A percentile compares a stretch with the other conserved stretches of the same genome.
phyloP scores from a whole-genome alignment of 1,140 invertebrate genomes.

The Schlechtendalia chinensis region DNA sequence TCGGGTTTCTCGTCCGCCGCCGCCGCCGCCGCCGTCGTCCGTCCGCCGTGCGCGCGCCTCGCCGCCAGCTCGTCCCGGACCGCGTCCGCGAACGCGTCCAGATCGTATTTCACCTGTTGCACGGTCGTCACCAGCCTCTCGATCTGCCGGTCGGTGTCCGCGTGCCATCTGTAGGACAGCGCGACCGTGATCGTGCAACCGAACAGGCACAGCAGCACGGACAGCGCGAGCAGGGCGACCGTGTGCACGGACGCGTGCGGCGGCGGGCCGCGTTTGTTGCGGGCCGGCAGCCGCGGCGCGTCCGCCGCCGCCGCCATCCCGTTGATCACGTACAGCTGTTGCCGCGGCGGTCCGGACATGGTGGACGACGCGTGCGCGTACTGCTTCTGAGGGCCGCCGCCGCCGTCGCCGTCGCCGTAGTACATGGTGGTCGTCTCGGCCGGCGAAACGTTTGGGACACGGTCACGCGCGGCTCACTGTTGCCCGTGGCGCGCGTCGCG shows the following conservation, averaged over 20 bases:
- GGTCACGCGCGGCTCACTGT: too few species aligned
- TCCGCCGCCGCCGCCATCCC: background rate
- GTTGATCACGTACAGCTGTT: slow-evolving; percentile 9
- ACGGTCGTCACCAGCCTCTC: background rate
- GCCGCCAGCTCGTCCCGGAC: slow-evolving; percentile 2
- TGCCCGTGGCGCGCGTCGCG: too few species aligned
- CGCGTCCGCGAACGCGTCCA: slow-evolving; percentile 1
- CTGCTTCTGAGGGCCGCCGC: background rate
- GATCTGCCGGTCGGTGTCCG: slow-evolving; percentile 19
- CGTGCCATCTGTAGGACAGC: slow-evolving; percentile 25
- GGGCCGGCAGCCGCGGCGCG: background rate
- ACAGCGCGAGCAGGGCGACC: background rate
- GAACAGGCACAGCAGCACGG: slow-evolving; percentile 10
- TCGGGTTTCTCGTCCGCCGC: background rate
- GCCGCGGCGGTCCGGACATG: background rate
- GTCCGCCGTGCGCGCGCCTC: slow-evolving; percentile 20
- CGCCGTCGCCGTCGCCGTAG: background rate
- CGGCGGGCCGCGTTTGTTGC: background rate
- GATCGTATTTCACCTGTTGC: background rate
- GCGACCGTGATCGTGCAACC: slow-evolving; percentile 14
- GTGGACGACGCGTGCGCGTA: background rate
- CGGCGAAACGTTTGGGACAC: too few species aligned
- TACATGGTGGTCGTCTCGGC: too few species aligned
- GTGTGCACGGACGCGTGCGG: background rate
- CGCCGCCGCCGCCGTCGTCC: background rate